Percentiles rank a stretch among this genome's conserved stretches.
These are phyloP conservation scores for Habropoda laboriosa DNA, from an alignment of 1,140 invertebrate species.

Conservation along the genomic window DNA sequence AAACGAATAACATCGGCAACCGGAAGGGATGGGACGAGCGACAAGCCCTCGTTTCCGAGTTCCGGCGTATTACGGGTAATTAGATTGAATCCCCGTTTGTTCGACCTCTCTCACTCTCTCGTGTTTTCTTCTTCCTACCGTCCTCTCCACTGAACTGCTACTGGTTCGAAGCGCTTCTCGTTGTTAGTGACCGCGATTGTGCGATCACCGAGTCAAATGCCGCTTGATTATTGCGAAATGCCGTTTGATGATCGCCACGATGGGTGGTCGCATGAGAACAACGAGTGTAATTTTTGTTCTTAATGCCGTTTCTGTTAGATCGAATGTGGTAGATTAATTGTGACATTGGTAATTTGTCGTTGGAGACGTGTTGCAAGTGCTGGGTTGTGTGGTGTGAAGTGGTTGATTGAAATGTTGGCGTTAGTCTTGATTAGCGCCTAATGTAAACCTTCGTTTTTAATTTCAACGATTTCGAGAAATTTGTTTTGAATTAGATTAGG, in stretches of 20 bases:
- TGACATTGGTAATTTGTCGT: neutral
- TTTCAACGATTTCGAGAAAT: too few relatives aligned
- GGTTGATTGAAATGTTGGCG: too few relatives aligned
- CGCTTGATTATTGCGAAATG: neutral
- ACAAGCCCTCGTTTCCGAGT: conserved; percentile 72
- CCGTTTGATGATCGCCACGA: neutral
- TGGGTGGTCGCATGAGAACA: neutral
- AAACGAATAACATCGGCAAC: conserved; percentile 69
- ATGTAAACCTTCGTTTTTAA: too few relatives aligned
- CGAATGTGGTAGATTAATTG: neutral
- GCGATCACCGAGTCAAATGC: neutral
- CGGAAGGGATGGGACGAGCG: conserved; percentile 63
- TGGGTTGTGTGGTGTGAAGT: too few relatives aligned
- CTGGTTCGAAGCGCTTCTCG: conserved; percentile 35
- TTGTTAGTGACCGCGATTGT: neutral
- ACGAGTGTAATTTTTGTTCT: neutral
- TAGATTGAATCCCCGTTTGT: conserved; percentile 72
- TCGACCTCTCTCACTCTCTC: conserved; percentile 5
- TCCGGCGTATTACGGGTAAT: conserved; percentile 75
- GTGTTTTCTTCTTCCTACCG: conserved; percentile 22
- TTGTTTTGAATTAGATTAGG: too few relatives aligned
- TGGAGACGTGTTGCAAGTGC: too few relatives aligned
- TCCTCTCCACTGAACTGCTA: conserved; percentile 11
- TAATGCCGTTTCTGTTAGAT: neutral
- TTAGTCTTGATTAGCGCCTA: too few relatives aligned